phyloP scores from a whole-genome alignment of 2,888 invertebrate species.

The Eristalis intricaria region DNA sequence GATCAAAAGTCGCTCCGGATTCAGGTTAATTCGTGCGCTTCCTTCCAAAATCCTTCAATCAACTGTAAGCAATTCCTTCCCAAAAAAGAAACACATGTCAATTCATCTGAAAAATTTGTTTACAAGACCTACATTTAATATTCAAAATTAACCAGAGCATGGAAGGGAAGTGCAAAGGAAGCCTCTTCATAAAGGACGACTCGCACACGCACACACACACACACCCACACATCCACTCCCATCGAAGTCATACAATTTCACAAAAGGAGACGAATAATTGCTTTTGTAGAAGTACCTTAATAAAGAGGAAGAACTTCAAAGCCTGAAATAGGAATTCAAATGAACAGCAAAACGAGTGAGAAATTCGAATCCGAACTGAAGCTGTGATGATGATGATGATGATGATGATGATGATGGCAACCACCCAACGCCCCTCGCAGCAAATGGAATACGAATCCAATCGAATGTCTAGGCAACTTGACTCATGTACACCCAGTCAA shows the following conservation, averaged over 20 bases:
- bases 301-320: background rate
- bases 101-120: no score
- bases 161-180: background rate
- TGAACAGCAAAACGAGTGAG: background rate
- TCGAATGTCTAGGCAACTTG: background rate
- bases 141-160: no score
- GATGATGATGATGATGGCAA: no score
- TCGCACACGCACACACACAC: no score
- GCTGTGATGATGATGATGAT: no score
- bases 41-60: no score
- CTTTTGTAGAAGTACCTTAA: background rate
- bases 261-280: background rate
- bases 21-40: no score
- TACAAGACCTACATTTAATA: no score
- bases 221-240: background rate
- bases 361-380: background rate
- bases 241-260: background rate
- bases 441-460: background rate
- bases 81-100: no score
- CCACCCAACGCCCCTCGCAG: background rate
- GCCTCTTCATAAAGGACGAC: background rate
- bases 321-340: background rate
- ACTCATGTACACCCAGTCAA: background rate
- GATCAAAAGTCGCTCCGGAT: no score
- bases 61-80: no score